Evolutionary conservation across 2,113 vertebrate species (phyloP).

Genomic region (Pipra filicauda): DNA sequence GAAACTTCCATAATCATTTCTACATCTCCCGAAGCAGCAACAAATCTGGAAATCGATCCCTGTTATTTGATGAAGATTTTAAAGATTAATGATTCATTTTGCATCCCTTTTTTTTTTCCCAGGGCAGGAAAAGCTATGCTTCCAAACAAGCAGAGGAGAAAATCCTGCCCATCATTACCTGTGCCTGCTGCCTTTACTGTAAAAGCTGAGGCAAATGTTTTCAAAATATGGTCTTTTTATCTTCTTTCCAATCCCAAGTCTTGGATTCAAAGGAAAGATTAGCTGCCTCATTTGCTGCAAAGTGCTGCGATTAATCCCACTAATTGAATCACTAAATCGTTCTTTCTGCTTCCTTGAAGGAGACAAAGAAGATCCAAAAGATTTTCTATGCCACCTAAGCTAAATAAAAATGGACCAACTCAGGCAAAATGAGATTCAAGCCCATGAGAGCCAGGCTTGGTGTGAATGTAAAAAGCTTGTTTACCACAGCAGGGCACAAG

Average conservation of each 20-base stretch:
- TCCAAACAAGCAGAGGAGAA: neutral
- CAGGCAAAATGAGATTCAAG: neutral
- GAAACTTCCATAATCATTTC: neutral
- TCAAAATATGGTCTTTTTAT: neutral
- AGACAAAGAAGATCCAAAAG: neutral
- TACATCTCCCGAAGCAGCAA: neutral
- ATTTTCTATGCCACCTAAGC: neutral
- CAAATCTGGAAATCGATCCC: neutral
- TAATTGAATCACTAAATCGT: neutral
- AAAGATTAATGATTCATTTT: neutral
- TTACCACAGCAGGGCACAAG: neutral
- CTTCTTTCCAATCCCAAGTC: neutral
- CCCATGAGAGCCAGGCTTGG: neutral
- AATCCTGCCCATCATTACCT: neutral
- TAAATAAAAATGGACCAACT: neutral
- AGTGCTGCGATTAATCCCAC: neutral
- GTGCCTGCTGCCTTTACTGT: neutral
- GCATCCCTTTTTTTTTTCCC: neutral
- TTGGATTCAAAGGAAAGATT: neutral
- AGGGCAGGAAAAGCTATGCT: neutral
- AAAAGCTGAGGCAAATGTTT: neutral
- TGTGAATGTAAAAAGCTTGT: neutral
- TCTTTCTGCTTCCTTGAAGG: neutral
- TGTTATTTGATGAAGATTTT: neutral
- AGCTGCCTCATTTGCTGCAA: neutral